phyloP scores from a whole-genome alignment of 1,140 invertebrate genomes.

The Sipha flava region DNA sequence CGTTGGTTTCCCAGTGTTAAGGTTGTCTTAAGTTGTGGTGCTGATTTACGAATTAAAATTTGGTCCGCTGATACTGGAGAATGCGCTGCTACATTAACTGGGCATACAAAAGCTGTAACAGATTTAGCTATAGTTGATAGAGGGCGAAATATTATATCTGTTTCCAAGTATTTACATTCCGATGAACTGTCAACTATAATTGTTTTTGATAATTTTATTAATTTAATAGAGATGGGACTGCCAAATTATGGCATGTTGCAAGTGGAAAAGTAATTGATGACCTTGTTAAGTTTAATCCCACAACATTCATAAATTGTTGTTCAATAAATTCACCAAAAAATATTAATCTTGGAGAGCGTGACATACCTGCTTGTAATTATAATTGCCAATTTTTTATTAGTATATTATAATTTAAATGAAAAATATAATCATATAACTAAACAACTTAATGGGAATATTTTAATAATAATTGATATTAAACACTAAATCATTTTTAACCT shows the following conservation, averaged over 20 bases:
- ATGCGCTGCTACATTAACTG: slow-evolving; percentile 57
- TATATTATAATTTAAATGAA: slow-evolving; percentile 2
- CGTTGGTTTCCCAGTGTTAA: slow-evolving; percentile 63
- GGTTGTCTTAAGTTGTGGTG: slow-evolving; percentile 58
- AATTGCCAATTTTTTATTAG: too few species aligned
- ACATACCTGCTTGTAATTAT: slow-evolving; percentile 8
- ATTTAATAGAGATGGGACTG: slow-evolving; percentile 12
- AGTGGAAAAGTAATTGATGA: slow-evolving; percentile 16
- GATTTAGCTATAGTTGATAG: slow-evolving; percentile 60
- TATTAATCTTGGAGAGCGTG: neutral
- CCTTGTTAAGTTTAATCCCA: neutral
- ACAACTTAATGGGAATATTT: too few species aligned
- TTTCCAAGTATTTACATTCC: slow-evolving; percentile 48
- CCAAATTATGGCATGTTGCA: slow-evolving; percentile 29
- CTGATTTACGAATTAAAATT: slow-evolving; percentile 60
- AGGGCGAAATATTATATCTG: slow-evolving; percentile 63
- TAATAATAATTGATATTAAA: too few species aligned
- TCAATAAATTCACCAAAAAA: neutral
- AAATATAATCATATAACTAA: neutral
- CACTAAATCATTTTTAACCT: too few species aligned
- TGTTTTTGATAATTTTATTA: neutral
- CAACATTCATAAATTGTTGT: slow-evolving; percentile 36
- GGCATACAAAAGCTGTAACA: slow-evolving; percentile 56
- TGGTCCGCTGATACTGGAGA: slow-evolving; percentile 61
- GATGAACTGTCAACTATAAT: neutral